Evolutionary conservation across 30 jellyfish, hydroid and myxozoan species (phyloP).

Genomic region (Hydractinia echinata): DNA sequence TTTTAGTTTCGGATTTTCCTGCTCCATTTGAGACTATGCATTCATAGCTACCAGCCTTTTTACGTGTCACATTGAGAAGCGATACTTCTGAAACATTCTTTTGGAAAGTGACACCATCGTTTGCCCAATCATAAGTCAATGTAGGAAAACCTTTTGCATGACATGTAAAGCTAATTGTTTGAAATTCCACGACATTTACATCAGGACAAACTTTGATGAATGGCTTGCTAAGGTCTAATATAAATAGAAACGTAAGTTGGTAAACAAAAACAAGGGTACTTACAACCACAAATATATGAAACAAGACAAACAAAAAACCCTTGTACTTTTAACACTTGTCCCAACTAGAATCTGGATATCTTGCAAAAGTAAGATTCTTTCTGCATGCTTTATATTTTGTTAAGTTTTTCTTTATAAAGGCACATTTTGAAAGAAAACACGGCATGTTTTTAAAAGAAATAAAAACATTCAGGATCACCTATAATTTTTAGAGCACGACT

Average conservation of each 20-base stretch:
- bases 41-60: constrained; percentile 16
- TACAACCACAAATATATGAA: too few species aligned
- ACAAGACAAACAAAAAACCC: too few species aligned
- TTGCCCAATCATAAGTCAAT: background rate
- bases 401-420: too few species aligned
- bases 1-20: background rate
- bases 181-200: background rate
- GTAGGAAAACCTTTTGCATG: background rate
- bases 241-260: background rate
- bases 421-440: too few species aligned
- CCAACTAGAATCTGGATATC: too few species aligned
- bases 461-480: too few species aligned
- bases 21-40: constrained; percentile 20
- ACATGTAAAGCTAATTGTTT: background rate
- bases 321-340: too few species aligned
- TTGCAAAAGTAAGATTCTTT: too few species aligned
- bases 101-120: background rate
- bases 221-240: background rate
- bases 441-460: too few species aligned
- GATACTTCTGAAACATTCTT: background rate
- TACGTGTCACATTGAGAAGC: constrained; percentile 17
- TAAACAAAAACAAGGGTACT: too few species aligned
- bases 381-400: too few species aligned
- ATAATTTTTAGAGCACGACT: too few species aligned
- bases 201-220: background rate